Base-by-base conservation (phyloP, 2,797 vertebrate genomes). In the Coccyzus lansbergi region DNA sequence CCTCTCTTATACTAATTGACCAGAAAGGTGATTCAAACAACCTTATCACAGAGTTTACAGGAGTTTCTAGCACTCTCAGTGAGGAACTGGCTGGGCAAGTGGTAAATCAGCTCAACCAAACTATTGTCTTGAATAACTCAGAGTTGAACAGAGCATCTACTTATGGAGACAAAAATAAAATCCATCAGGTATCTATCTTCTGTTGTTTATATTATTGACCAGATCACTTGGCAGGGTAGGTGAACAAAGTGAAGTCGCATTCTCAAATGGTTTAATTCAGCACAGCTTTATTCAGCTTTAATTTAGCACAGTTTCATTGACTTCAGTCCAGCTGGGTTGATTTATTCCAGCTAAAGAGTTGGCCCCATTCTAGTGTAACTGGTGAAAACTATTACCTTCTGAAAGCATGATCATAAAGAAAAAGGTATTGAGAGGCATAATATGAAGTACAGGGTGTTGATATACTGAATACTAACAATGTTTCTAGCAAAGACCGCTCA, bases 201-300 rank as follows among this genome's bases (percentile, higher is more conserved):
- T 78, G 65, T 86, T 95, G 84, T 90, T 94, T 90, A 56, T 76
- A 78, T 78, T 96, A 90, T 88, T 95, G 85, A 94, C 74, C 83
- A 69, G 63, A 91, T 71, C 65, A 80, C 60, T 86, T 90, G 71
- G 15, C 59, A 91, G 52, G 33, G 60, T 52, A 78, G 79, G 76
- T 56, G 68, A 94, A 94, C 89, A 81, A 89, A 48, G 58, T 38
- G 60, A 93, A 95, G 76, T 87, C 82, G 87, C 77, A 87, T 91
- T 81, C 86, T 88, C 72, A 74, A 82, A 83, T 53, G 67, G 80
- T 92, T 96, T 94, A 94, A 86, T 90, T 94, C 88, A 94, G 74
- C 70, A 56, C 70, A 95, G 74, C 70, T 96, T 95, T 95, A 94
- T 94, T 95, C 90, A 70, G 69, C 77, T 91, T 94, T 91, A 93